Conservation (phyloP, 2,113 vertebrate genomes). For the Shinisaurus crocodilurus region DNA sequence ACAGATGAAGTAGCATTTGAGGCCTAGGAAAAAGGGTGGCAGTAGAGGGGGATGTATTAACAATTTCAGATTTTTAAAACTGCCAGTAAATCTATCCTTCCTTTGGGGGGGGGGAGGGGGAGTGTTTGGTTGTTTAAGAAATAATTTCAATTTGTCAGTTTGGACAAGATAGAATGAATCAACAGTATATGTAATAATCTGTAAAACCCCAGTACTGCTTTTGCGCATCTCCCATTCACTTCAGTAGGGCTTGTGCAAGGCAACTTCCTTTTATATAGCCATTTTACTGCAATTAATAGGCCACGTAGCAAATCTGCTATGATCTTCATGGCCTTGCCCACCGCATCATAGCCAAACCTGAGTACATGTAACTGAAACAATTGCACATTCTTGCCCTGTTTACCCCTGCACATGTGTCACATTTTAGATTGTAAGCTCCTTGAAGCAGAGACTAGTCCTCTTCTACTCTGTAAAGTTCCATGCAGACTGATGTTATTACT, state of each 20-base stretch:
- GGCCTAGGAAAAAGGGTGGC: not conserved
- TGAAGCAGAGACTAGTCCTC: not conserved
- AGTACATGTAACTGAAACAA: not conserved
- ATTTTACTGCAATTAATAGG: not conserved
- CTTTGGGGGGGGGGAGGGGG: no score
- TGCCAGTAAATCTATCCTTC: not conserved
- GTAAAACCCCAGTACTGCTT: not conserved
- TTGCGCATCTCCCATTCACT: not conserved
- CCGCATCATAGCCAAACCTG: not conserved
- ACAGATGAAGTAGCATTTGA: not conserved
- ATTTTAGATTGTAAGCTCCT: not conserved
- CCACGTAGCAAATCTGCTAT: not conserved
- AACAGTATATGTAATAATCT: not conserved
- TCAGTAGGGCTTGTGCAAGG: not conserved
- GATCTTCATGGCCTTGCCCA: not conserved
- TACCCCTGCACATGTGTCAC: not conserved
- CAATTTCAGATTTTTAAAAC: not conserved
- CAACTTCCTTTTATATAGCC: not conserved
- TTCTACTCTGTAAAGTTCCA: not conserved
- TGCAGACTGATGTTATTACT: not conserved
- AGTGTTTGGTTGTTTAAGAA: not conserved
- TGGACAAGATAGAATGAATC: not conserved
- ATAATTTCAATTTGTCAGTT: not conserved
- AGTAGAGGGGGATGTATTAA: not conserved
- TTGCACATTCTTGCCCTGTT: not conserved